Percentiles rank a stretch among this genome's conserved stretches.
Conservation (phyloP, 2,797 vertebrate species). For the Malurus splendens region DNA sequence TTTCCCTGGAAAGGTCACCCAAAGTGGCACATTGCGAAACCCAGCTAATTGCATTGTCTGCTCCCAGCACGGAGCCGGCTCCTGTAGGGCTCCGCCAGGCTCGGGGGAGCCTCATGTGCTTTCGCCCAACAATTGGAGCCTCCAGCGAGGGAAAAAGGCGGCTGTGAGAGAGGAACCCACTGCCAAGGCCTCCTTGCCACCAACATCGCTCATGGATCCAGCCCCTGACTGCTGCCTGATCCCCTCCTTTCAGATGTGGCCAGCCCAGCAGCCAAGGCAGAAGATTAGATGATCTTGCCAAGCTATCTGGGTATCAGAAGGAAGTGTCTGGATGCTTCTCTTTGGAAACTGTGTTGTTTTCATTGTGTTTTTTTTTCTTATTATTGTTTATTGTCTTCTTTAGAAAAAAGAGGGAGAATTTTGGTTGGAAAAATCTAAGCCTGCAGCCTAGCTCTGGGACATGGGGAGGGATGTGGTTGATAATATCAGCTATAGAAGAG, state of each 20-base stretch:
- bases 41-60: conserved; percentile 52
- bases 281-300: not conserved
- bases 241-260: not conserved
- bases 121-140: conserved; percentile 3
- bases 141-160: not conserved
- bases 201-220: not conserved
- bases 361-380: too few relatives aligned
- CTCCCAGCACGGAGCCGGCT: not conserved
- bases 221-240: not conserved
- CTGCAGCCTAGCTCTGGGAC: not conserved
- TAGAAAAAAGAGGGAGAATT: not conserved
- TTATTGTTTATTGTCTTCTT: not conserved
- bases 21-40: conserved; percentile 30
- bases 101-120: not conserved
- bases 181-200: conserved; percentile 32
- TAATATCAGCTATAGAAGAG: not conserved
- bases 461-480: not conserved
- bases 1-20: conserved; percentile 54
- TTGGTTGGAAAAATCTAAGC: not conserved
- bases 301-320: not conserved
- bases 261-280: not conserved
- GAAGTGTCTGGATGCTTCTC: not conserved
- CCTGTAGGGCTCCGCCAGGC: not conserved
- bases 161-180: not conserved
- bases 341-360: not conserved